Percentiles rank a stretch among this genome's conserved stretches.
phyloP scores from a whole-genome alignment of 2,888 invertebrate species.

The Perithous albicinctus region DNA sequence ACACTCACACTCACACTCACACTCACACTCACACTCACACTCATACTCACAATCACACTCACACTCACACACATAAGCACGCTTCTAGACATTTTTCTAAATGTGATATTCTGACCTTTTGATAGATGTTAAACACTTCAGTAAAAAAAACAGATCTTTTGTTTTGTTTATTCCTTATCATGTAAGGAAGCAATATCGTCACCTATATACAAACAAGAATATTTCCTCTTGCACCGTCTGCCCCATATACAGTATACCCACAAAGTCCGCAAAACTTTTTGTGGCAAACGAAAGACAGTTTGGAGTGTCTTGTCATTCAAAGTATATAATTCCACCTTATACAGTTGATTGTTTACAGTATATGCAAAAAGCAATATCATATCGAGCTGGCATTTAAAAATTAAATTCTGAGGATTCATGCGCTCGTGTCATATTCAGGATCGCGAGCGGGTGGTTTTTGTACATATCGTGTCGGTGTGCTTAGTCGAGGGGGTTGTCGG shows the following conservation, averaged over 20 bases:
- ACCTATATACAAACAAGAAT: background rate
- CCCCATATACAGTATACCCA: background rate
- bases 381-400: slow-evolving; percentile 55
- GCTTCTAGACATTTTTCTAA: too few relatives aligned
- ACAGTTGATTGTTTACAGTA: background rate
- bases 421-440: background rate
- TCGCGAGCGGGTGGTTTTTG: slow-evolving; percentile 38
- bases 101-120: too few relatives aligned
- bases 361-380: slow-evolving; percentile 23
- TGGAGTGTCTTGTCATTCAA: slow-evolving; percentile 50
- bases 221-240: background rate
- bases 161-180: too few relatives aligned
- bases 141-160: too few relatives aligned
- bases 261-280: slow-evolving; percentile 48
- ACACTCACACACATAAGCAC: too few relatives aligned
- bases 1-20: too few relatives aligned
- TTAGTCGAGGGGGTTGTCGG: slow-evolving; percentile 8
- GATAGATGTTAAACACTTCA: too few relatives aligned
- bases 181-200: too few relatives aligned
- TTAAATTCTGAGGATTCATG: slow-evolving; percentile 55
- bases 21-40: too few relatives aligned
- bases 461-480: slow-evolving; percentile 30
- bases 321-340: slow-evolving; percentile 52
- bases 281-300: slow-evolving; percentile 37
- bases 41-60: too few relatives aligned